Conservation (phyloP, 2,113 vertebrate species). For the Tichodroma muraria region DNA sequence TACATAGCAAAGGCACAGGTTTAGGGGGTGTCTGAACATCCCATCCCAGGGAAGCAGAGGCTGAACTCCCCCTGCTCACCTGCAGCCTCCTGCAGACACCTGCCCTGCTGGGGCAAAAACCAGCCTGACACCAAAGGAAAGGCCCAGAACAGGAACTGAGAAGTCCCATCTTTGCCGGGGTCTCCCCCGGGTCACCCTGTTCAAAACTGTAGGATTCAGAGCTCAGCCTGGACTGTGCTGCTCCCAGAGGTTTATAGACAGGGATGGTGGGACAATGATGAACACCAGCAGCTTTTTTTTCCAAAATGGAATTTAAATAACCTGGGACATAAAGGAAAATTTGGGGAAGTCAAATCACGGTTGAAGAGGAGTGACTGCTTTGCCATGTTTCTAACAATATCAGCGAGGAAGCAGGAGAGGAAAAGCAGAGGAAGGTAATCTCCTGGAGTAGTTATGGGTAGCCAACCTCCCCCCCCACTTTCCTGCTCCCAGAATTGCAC, state of each 20-base stretch:
- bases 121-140: rapidly evolving
- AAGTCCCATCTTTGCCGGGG: neutral
- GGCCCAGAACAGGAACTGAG: neutral
- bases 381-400: neutral
- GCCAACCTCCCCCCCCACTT: neutral
- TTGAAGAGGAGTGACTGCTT: neutral
- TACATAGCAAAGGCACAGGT: neutral
- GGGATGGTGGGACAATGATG: neutral
- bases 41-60: neutral
- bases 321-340: neutral
- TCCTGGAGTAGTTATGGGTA: neutral
- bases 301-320: neutral
- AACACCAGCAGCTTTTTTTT: neutral
- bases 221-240: neutral
- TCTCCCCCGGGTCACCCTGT: too few species aligned
- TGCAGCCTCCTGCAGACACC: neutral
- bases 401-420: neutral
- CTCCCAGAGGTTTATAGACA: neutral
- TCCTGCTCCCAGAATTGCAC: neutral
- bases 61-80: neutral
- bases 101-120: neutral
- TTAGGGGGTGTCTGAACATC: neutral
- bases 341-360: neutral
- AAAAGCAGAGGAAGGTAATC: neutral
- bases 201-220: neutral